Base-by-base conservation (phyloP, 2,888 invertebrate species). In the Drosophila niveifrons region DNA sequence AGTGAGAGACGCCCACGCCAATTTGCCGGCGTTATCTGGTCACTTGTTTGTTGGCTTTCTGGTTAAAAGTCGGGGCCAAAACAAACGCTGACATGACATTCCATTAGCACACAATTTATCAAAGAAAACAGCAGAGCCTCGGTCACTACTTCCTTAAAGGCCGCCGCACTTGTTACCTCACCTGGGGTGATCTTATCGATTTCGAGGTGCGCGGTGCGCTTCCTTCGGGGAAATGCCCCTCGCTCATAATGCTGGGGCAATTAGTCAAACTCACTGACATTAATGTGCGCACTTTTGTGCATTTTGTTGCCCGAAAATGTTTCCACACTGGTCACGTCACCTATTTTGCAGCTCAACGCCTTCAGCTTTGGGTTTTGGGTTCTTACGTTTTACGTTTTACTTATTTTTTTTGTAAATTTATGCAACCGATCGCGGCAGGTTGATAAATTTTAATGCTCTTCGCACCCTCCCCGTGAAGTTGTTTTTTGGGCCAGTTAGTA, bases 41-140 rank as follows among this genome's bases (percentile, higher is more conserved):
- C 46, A 57, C 34, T 39, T 51, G 46, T 41, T 50, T 47, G 56
- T 50, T 59, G 58, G 52, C 66, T 73, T 66, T 74, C 75, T 62
- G 78, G 74, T 75, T 76, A 76, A 80, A 80, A 88, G 88, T 88
- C 83, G 83, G 70, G 62, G 62, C 88, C 67, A 84, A 83, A 82
- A 82, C 86, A 88, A 85, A 88, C 80, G 86, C 81, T 85, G 85
- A 91, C 91, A 91, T 90, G 91, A 88, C 91, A 91, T 91, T 91
- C 90, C 91, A 91, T 91, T 91, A 91, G 89, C 91, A 91, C 90
- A 91, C 90, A 88, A 91, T 91, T 90, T 90, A 91, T 91, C 91
- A 90, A 79, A 65, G 71, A 71, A 70, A 52, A 31, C 64, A 48
- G 56, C 29, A 59, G 58, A 34, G 36, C 23, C 56, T 44, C 46